Percentiles rank a stretch among this genome's conserved stretches.
These are phyloP conservation scores for Xestia rhomboidea DNA, from an alignment of 2,888 invertebrate genomes.

Conservation along the genomic window DNA sequence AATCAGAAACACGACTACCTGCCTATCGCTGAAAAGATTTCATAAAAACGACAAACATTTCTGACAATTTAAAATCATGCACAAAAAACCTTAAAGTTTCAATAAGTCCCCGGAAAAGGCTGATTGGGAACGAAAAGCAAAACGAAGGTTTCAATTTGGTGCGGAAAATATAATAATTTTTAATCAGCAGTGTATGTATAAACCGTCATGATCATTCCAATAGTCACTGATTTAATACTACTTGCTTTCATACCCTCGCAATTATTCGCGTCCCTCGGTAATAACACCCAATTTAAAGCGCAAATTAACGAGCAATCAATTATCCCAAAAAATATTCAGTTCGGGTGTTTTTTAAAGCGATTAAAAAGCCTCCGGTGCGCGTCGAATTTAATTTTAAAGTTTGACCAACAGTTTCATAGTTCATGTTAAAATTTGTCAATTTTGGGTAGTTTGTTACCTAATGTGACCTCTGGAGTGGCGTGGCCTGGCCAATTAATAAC, in stretches of 20 bases:
- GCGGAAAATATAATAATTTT: slow-evolving; percentile 1
- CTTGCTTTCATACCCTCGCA: slow-evolving; percentile 38
- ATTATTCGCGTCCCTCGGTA: slow-evolving; percentile 34
- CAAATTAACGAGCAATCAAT: slow-evolving; percentile 56
- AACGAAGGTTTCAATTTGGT: not conserved
- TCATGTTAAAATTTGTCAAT: slow-evolving; percentile 58
- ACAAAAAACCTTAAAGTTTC: not conserved
- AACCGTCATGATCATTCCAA: slow-evolving; percentile 32
- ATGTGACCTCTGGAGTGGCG: slow-evolving; percentile 53
- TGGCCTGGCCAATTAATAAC: slow-evolving; percentile 68
- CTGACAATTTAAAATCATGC: not conserved
- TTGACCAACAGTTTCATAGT: slow-evolving; percentile 55
- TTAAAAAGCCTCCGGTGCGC: slow-evolving; percentile 37
- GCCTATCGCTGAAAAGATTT: slow-evolving; percentile 11
- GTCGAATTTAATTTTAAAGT: slow-evolving; percentile 64
- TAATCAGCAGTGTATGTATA: slow-evolving; percentile 14
- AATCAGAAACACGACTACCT: slow-evolving; percentile 33
- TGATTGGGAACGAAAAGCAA: slow-evolving; percentile 3
- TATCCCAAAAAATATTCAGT: slow-evolving; percentile 56
- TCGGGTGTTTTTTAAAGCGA: slow-evolving; percentile 63
- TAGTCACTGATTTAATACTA: slow-evolving; percentile 50
- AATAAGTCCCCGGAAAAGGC: not conserved
- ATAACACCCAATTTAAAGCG: slow-evolving; percentile 50
- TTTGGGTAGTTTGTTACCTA: slow-evolving; percentile 44
- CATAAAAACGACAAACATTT: slow-evolving; percentile 12